Percentiles rank a stretch among this genome's conserved stretches.
phyloP scores from a whole-genome alignment of 2,113 vertebrate genomes.

The Rhipidura dahli region DNA sequence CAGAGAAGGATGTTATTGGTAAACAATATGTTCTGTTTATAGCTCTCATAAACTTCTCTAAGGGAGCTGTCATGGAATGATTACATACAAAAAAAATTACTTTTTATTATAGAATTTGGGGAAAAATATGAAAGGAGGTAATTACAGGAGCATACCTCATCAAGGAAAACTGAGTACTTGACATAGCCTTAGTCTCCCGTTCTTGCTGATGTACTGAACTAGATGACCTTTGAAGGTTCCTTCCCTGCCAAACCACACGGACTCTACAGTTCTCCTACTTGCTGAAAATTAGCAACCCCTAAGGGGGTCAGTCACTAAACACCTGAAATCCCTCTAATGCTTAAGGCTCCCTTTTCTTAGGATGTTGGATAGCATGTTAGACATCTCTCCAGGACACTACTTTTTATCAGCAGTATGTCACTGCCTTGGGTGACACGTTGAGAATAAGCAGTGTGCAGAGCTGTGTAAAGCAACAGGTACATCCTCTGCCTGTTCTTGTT shows the following conservation, averaged over 20 bases:
- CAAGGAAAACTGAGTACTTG: not conserved
- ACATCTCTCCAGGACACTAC: not conserved
- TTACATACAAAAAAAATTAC: not conserved
- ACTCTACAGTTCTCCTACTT: not conserved
- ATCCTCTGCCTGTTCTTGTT: not conserved
- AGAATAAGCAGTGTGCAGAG: not conserved
- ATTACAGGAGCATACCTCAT: not conserved
- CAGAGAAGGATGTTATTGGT: not conserved
- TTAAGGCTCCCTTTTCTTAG: not conserved
- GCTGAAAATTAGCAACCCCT: not conserved
- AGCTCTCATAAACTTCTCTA: not conserved
- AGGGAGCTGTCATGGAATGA: not conserved
- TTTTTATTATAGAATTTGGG: not conserved
- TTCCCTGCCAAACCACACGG: not conserved
- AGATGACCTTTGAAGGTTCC: not conserved
- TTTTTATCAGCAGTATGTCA: not conserved
- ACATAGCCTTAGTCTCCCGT: not conserved
- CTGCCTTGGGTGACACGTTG: rapidly evolving
- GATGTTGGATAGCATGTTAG: rapidly evolving
- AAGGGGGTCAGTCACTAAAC: no score
- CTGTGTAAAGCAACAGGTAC: not conserved
- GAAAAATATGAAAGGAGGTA: not conserved
- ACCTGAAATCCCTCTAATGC: not conserved
- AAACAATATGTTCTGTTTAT: not conserved
- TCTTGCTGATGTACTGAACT: not conserved